Evolutionary conservation across 2,113 vertebrate genomes (phyloP), one percentile per base, ranked within the genome.

Genomic region (Damaliscus lunatus): DNA sequence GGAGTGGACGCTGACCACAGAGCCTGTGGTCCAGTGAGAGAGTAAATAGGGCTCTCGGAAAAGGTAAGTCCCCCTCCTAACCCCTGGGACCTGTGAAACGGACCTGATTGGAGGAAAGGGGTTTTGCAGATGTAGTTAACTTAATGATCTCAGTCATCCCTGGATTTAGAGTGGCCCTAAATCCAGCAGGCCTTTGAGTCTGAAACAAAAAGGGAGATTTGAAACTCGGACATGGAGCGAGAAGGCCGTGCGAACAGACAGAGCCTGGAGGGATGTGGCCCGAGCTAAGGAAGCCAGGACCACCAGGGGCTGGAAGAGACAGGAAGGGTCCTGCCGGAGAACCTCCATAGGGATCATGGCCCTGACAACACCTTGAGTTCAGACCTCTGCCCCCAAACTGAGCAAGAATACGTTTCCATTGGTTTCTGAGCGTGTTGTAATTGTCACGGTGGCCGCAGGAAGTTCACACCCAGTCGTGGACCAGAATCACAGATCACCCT

Each of bases 1-100:
- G 3, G 29, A 29, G 16, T 14, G 31, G 62, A 21, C 21, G 3
- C 33, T 10, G 31, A 57, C 93, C 77, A 16, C 2, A 0, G 84
- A 88, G n/a, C 33, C 23, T 13, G 1, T 0, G 12, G 85, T 4
- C 25, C 12, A 17, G 59, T 3, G 3, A 1, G 7, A 16, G 5
- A 4, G 1, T 50, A 36, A 33, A 6, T 1, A 1, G 46, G 1
- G 33, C 12, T 17, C 46, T 55, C n/a, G 4, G 11, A 9, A 52
- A 16, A 52, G n/a, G 7, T 0, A 31, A 27, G 31, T 12, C 36
- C 48, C 10, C 13, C 6, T 50, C 21, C 62, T 12, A 40, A 50
- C 29, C 33, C 33, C 57, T 29, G 27, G 7, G 23, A 23, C 55
- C 82, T 1, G 7, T 21, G 43, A 23, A 17, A 5, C 7, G 7